Conservation (phyloP, 2,113 vertebrate genomes). For the Balaeniceps rex region DNA sequence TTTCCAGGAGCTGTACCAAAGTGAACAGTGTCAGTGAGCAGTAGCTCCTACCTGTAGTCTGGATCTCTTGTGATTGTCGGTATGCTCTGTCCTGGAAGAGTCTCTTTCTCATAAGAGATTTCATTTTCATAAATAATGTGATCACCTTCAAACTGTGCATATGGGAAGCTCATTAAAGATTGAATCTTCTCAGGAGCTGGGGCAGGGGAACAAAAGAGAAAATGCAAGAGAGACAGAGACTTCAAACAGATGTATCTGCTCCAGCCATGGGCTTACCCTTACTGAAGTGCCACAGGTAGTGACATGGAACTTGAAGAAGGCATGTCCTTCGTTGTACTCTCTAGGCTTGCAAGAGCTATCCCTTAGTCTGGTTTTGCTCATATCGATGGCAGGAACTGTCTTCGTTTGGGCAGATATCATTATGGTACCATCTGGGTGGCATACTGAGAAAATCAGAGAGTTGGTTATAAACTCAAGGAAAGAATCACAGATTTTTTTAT, state of each 20-base stretch:
- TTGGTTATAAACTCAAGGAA: neutral
- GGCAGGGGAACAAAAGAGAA: neutral
- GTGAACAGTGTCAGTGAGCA: neutral
- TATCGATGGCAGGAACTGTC: constrained; percentile 53
- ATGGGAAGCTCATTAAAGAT: neutral
- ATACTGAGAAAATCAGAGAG: constrained; percentile 5
- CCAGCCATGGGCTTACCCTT: constrained; percentile 11
- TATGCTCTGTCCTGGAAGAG: neutral
- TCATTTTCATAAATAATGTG: constrained; percentile 64
- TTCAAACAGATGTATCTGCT: neutral
- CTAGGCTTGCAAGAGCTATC: constrained; percentile 52
- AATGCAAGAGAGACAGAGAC: neutral
- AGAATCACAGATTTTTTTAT: neutral
- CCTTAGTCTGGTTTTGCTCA: constrained; percentile 59
- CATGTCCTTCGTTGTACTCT: constrained; percentile 22
- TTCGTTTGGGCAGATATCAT: constrained; percentile 44
- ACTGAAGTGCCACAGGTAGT: constrained; percentile 56
- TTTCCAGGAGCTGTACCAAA: neutral
- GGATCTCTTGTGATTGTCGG: constrained; percentile 40
- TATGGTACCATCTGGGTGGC: constrained; percentile 52
- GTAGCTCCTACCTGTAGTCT: constrained; percentile 54
- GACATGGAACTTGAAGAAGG: constrained; percentile 62
- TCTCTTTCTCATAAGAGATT: constrained; percentile 62
- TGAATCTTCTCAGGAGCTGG: neutral
- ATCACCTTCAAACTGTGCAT: constrained; percentile 58